Conservation (phyloP, 1,140 invertebrate genomes). For the Drosophila nigrodunni region DNA sequence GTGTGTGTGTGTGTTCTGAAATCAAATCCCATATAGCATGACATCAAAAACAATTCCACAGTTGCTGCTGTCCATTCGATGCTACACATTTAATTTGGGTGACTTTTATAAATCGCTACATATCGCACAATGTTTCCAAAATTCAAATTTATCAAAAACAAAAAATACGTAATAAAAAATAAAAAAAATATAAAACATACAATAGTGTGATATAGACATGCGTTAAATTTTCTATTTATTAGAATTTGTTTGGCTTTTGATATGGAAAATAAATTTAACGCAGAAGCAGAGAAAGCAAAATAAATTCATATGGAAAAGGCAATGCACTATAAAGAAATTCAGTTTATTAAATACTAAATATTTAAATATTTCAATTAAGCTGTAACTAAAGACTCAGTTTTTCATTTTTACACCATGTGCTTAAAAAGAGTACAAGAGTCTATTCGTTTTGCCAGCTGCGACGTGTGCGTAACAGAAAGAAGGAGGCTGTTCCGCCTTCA, state of each 20-base stretch:
- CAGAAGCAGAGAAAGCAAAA: neutral
- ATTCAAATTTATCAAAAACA: neutral
- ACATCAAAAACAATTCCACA: constrained; percentile 77
- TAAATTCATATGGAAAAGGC: neutral
- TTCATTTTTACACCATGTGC: no score
- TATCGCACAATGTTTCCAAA: constrained; percentile 69
- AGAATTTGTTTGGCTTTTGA: constrained; percentile 43
- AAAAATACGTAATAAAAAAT: constrained; percentile 8
- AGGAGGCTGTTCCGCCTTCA: no score
- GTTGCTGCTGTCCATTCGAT: constrained; percentile 76
- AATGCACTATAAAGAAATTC: neutral
- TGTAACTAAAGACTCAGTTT: no score
- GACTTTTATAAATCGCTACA: constrained; percentile 83
- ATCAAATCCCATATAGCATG: constrained; percentile 81
- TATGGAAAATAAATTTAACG: constrained; percentile 35
- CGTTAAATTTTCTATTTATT: constrained; percentile 55
- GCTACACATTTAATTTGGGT: constrained; percentile 70
- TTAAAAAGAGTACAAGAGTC: no score
- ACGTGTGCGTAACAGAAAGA: no score
- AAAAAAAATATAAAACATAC: constrained; percentile 3
- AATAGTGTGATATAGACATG: neutral
- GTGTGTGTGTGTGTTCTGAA: constrained; percentile 51
- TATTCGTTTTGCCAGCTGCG: no score
- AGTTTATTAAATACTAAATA: no score
- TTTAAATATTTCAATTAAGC: no score